These are phyloP conservation scores for Catharus minimus DNA, from an alignment of 2,113 vertebrate species.

Conservation along the genomic window DNA sequence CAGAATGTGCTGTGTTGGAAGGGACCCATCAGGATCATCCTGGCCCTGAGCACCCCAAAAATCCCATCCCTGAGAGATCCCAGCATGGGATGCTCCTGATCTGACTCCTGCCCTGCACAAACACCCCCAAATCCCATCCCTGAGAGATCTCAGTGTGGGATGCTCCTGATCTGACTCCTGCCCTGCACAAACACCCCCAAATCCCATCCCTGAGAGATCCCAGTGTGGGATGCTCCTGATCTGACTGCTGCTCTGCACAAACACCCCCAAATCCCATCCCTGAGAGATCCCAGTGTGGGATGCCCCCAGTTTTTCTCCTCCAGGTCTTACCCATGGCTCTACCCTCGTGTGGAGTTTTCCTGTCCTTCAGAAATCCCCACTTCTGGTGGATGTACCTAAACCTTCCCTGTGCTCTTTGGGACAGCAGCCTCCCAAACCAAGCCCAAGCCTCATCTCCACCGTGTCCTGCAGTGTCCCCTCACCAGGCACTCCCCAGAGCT, in stretches of 20 bases:
- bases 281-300: background rate
- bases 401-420: background rate
- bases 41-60: too few species aligned
- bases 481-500: background rate
- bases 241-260: too few species aligned
- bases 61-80: too few species aligned
- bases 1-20: too few species aligned
- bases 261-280: background rate
- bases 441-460: background rate
- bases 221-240: too few species aligned
- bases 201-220: too few species aligned
- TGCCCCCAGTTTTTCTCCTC: background rate
- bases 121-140: background rate
- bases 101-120: too few species aligned
- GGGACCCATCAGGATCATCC: too few species aligned
- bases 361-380: background rate
- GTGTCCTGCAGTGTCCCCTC: background rate
- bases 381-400: fast-evolving
- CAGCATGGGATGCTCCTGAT: too few species aligned
- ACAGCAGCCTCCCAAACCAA: background rate
- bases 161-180: too few species aligned
- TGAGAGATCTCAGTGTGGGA: too few species aligned
- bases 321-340: fast-evolving
- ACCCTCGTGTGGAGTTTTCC: background rate
- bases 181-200: background rate